Evolutionary conservation across 2,888 invertebrate genomes (phyloP).

Genomic region (Xanthorhoe spadicearia): DNA sequence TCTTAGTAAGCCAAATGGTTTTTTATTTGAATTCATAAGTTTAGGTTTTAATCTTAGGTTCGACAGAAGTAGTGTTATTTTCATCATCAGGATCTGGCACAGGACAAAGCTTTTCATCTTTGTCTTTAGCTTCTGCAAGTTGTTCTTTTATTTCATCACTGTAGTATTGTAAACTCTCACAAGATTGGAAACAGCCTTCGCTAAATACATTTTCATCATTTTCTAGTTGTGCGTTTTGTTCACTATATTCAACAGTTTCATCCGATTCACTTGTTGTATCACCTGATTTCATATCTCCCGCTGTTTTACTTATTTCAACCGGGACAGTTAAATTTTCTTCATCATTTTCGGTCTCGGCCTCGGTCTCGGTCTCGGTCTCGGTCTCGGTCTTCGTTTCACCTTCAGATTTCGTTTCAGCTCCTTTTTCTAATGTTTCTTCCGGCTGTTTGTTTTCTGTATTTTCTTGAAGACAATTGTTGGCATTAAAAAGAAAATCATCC

Average conservation of each 20-base stretch:
- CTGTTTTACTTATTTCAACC: neutral
- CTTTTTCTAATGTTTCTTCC: neutral
- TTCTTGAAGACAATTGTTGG: conserved; percentile 13
- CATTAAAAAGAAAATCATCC: conserved; percentile 16
- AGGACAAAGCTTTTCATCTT: neutral
- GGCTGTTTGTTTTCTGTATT: neutral
- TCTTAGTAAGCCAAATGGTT: neutral
- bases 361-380: too few species aligned
- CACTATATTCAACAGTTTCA: conserved; percentile 7
- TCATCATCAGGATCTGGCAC: conserved; percentile 6
- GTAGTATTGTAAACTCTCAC: conserved; percentile 20
- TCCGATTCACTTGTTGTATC: conserved; percentile 19
- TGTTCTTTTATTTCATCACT: conserved; percentile 10
- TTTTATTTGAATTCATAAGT: conserved; percentile 11
- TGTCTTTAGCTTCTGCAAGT: neutral
- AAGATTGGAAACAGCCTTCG: conserved; percentile 2
- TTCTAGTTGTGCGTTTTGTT: neutral
- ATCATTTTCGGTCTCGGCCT: too few species aligned
- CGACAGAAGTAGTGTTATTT: neutral
- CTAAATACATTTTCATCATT: conserved; percentile 1
- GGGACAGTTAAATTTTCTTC: neutral
- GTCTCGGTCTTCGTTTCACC: too few species aligned
- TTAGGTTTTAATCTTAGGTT: conserved; percentile 14
- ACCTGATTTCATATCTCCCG: conserved; percentile 4
- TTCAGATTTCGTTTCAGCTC: neutral